Conservation (phyloP, 2,113 vertebrate genomes). For the Odocoileus virginianus region DNA sequence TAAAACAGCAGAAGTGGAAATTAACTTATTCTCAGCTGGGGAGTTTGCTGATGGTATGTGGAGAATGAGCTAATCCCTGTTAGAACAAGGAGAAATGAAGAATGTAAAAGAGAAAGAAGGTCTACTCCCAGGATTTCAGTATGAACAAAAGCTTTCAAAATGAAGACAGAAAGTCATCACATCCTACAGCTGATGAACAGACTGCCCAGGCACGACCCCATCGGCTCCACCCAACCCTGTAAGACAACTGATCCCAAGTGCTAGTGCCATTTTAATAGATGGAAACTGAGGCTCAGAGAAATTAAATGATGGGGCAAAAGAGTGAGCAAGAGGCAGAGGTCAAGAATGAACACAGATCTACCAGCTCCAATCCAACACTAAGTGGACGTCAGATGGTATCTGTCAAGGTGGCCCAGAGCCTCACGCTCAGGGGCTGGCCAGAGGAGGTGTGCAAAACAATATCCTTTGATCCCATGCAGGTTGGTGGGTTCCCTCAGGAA, state of each 20-base stretch:
- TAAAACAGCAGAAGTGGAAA: neutral
- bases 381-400: accelerated
- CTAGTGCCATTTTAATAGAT: neutral
- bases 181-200: neutral
- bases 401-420: neutral
- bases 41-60: neutral
- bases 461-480: accelerated
- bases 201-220: accelerated
- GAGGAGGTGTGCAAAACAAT: neutral
- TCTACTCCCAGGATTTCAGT: neutral
- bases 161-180: neutral
- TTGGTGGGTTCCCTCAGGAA: neutral
- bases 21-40: neutral
- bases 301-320: neutral
- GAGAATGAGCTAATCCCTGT: neutral
- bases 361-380: neutral
- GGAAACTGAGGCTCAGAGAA: neutral
- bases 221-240: too few species aligned
- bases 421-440: neutral
- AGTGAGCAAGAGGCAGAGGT: neutral
- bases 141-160: neutral
- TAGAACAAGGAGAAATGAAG: neutral
- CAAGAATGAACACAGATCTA: neutral
- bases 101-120: neutral
- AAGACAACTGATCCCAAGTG: too few species aligned